Conservation (phyloP, 1,140 invertebrate species). For the Grapholita molesta region DNA sequence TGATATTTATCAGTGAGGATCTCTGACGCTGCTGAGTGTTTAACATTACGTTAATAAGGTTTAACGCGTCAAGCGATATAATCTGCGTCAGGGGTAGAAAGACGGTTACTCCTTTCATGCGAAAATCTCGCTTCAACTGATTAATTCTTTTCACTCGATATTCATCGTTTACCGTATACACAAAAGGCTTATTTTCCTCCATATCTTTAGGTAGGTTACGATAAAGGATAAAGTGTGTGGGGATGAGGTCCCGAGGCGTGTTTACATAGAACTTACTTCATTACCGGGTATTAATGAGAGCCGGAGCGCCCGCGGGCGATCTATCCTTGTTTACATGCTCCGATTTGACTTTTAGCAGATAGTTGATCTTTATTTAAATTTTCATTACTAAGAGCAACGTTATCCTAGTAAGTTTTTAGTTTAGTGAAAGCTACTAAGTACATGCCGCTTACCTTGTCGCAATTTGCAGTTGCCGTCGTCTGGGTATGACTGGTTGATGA, state of each 20-base stretch:
- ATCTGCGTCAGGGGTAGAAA: conserved; percentile 44
- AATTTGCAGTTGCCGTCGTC: conserved; percentile 86
- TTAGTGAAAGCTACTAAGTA: conserved; percentile 1
- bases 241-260: conserved; percentile 63
- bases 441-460: conserved; percentile 75
- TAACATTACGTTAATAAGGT: conserved; percentile 48
- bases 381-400: background rate
- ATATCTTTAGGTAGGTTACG: conserved; percentile 32
- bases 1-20: conserved; percentile 17
- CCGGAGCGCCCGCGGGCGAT: conserved; percentile 42
- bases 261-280: conserved; percentile 72
- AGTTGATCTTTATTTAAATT: background rate
- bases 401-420: background rate
- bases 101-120: conserved; percentile 43
- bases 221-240: conserved; percentile 50
- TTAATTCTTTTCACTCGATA: conserved; percentile 29
- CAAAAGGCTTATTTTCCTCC: conserved; percentile 50
- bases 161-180: conserved; percentile 27
- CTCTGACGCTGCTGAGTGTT: conserved; percentile 25
- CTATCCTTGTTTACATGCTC: conserved; percentile 42
- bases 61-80: conserved; percentile 50
- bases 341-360: conserved; percentile 35
- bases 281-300: conserved; percentile 66
- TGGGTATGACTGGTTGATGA: conserved; percentile 87
- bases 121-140: conserved; percentile 46